These are phyloP conservation scores for Lydus trimaculatus DNA, from an alignment of 2,888 invertebrate species.

Conservation along the genomic window DNA sequence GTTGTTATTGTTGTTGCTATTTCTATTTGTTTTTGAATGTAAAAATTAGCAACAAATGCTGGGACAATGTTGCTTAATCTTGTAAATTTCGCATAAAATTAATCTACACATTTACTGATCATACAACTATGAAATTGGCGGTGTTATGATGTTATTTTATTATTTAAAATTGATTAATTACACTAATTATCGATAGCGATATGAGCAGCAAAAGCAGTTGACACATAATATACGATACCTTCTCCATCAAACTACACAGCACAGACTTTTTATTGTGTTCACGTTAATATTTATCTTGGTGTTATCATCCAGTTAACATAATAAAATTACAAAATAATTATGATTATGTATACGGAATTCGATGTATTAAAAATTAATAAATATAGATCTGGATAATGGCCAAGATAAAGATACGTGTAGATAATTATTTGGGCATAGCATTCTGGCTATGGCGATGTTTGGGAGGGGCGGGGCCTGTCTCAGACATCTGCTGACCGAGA, in stretches of 20 bases:
- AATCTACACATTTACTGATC: slow-evolving; percentile 37
- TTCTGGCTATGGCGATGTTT: slow-evolving; percentile 57
- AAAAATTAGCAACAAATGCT: slow-evolving; percentile 23
- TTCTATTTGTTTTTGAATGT: not conserved
- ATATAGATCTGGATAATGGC: slow-evolving; percentile 34
- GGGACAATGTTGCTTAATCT: slow-evolving; percentile 24
- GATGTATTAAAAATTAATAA: slow-evolving; percentile 37
- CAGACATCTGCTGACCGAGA: slow-evolving; percentile 87
- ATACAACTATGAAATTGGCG: slow-evolving; percentile 39
- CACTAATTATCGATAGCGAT: slow-evolving; percentile 37
- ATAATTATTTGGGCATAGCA: slow-evolving; percentile 43
- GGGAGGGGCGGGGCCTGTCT: slow-evolving; percentile 78
- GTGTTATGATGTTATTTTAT: slow-evolving; percentile 8
- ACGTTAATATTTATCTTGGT: slow-evolving; percentile 55
- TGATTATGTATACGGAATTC: slow-evolving; percentile 36
- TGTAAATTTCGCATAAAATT: slow-evolving; percentile 23
- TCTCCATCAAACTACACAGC: slow-evolving; percentile 62
- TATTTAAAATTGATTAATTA: slow-evolving; percentile 14
- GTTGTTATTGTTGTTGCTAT: not conserved
- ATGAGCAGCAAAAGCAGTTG: slow-evolving; percentile 57
- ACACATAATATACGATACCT: slow-evolving; percentile 55
- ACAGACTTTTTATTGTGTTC: slow-evolving; percentile 51
- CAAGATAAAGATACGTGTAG: slow-evolving; percentile 50
- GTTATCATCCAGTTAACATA: slow-evolving; percentile 42
- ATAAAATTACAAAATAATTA: slow-evolving; percentile 30